Conservation (phyloP, 1,140 invertebrate genomes). For the Drosophila insularis region DNA sequence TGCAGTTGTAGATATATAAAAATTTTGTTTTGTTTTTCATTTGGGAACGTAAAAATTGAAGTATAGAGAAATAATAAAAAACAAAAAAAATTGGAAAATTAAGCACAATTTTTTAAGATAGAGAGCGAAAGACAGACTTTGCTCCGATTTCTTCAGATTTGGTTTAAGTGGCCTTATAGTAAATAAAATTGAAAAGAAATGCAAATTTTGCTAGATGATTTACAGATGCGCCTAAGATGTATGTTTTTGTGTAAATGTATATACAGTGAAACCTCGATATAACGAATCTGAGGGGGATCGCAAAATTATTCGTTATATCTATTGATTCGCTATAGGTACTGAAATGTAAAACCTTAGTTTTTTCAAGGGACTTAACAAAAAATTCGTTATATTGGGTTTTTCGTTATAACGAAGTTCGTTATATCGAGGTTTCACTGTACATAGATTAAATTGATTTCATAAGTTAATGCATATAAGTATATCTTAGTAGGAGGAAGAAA, state of each 20-base stretch:
- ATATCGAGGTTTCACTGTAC: too few species aligned
- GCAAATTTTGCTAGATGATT: conserved; percentile 56
- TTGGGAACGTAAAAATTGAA: conserved; percentile 41
- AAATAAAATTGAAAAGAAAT: conserved; percentile 44
- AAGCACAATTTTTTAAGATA: conserved; percentile 1
- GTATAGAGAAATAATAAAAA: conserved; percentile 34
- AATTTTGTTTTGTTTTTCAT: neutral
- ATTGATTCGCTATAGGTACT: too few species aligned
- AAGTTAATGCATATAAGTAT: neutral
- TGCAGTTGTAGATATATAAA: conserved; percentile 23
- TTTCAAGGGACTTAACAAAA: too few species aligned
- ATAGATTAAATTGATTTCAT: conserved; percentile 13
- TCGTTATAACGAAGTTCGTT: too few species aligned
- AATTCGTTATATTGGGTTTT: too few species aligned
- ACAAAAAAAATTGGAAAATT: conserved; percentile 1
- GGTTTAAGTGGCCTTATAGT: conserved; percentile 9
- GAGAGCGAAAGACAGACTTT: neutral
- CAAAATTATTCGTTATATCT: too few species aligned
- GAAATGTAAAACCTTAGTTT: too few species aligned
- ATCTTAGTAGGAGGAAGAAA: too few species aligned
- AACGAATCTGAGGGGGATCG: too few species aligned
- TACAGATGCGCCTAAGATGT: conserved; percentile 22
- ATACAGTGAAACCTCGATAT: too few species aligned
- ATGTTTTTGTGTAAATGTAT: conserved; percentile 17
- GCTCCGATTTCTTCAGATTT: conserved; percentile 6